Conservation (phyloP, 2,113 vertebrate species). For the Ageneiosus marmoratus region DNA sequence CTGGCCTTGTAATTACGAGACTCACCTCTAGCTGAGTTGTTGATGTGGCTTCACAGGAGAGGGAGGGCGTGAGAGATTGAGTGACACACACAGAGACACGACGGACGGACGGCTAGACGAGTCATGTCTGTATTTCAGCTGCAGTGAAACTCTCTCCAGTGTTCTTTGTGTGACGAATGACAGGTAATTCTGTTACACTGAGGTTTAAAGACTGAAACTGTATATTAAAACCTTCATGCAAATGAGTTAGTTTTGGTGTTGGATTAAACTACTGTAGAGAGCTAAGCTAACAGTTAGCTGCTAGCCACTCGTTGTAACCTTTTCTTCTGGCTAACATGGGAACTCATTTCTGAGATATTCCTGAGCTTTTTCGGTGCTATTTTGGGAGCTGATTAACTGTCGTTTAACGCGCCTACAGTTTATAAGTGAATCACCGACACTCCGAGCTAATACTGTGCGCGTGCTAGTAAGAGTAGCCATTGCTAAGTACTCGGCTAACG, state of each 20-base stretch:
- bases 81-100: no score
- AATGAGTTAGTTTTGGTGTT: neutral
- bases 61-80: no score
- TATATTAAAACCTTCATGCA: neutral
- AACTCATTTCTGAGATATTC: neutral
- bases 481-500: neutral
- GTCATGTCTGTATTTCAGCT: neutral
- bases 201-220: neutral
- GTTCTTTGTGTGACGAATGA: constrained; percentile 15
- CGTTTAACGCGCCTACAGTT: neutral
- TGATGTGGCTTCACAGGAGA: neutral
- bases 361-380: neutral
- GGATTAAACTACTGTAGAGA: neutral
- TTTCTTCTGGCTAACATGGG: neutral
- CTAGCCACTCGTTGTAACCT: neutral
- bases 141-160: constrained; percentile 14
- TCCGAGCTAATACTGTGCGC: neutral
- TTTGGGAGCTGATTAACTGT: neutral
- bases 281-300: constrained; percentile 6
- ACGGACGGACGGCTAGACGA: neutral
- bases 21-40: neutral
- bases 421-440: neutral
- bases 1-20: no score
- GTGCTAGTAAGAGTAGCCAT: neutral
- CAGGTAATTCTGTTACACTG: neutral